These are phyloP conservation scores for Archocentrus centrarchus DNA, from an alignment of 2,113 vertebrate species.

Conservation along the genomic window DNA sequence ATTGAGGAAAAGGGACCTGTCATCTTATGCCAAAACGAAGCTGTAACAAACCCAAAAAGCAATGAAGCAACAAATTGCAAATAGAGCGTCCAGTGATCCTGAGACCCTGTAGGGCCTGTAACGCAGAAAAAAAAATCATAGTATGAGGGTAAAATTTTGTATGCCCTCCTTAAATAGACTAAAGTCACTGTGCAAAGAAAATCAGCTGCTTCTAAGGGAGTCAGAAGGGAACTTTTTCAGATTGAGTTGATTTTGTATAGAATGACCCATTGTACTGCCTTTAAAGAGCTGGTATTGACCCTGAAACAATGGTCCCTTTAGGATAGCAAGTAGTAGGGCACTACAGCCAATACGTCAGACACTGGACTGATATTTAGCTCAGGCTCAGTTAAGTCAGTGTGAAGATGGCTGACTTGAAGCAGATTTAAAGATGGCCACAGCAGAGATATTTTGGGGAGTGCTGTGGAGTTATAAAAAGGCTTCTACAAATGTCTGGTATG, in stretches of 20 bases:
- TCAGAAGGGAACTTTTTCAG: not conserved
- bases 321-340: slow-evolving; percentile 25
- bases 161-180: not conserved
- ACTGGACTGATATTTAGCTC: slow-evolving; percentile 26
- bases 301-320: not conserved
- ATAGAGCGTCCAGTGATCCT: not conserved
- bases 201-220: not conserved
- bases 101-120: not conserved
- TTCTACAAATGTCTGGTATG: slow-evolving; percentile 40
- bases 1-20: not conserved
- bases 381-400: not conserved
- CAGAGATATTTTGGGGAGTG: slow-evolving; percentile 50
- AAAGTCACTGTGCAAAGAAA: not conserved
- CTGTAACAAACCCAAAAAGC: not conserved
- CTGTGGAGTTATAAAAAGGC: slow-evolving; percentile 42
- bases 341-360: slow-evolving; percentile 24
- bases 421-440: slow-evolving; percentile 37
- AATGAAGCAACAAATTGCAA: not conserved
- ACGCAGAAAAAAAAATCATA: not conserved
- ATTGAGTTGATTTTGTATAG: not conserved
- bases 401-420: slow-evolving; percentile 31
- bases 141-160: not conserved
- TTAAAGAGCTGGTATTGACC: not conserved
- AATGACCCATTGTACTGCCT: not conserved
- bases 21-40: not conserved